These are phyloP conservation scores for Pelodiscus sinensis DNA, from an alignment of 2,113 vertebrate species.

Conservation along the genomic window DNA sequence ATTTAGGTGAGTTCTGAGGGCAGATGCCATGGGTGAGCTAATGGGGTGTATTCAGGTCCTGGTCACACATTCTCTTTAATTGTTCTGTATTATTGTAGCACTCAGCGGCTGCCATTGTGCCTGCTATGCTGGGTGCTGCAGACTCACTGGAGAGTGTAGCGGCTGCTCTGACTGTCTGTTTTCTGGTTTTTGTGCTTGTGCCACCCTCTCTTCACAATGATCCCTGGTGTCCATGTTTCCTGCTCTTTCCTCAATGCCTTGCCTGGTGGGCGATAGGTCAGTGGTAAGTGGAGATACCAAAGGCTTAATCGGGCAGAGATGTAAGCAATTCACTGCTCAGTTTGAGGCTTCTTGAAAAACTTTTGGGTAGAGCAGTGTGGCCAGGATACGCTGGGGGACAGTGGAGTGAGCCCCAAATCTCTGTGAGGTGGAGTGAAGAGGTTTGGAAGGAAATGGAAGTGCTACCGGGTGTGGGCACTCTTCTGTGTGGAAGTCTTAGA, in stretches of 20 bases:
- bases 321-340: background rate
- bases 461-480: background rate
- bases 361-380: background rate
- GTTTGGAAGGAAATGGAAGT: background rate
- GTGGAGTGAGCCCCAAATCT: background rate
- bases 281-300: background rate
- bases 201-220: accelerated
- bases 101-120: background rate
- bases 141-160: accelerated
- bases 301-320: background rate
- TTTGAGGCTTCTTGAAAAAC: background rate
- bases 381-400: background rate
- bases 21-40: background rate
- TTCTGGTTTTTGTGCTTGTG: background rate
- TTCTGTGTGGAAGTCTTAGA: accelerated
- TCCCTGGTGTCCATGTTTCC: background rate
- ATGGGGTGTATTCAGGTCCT: background rate
- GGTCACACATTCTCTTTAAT: background rate
- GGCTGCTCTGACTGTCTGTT: background rate
- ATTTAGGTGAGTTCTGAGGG: background rate
- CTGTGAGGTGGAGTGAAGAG: background rate
- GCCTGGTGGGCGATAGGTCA: background rate
- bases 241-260: accelerated
- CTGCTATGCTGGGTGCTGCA: accelerated
- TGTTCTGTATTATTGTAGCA: background rate